Evolutionary conservation across 2,113 vertebrate genomes (phyloP), one percentile per base, ranked within the genome.

Genomic region (human): DNA sequence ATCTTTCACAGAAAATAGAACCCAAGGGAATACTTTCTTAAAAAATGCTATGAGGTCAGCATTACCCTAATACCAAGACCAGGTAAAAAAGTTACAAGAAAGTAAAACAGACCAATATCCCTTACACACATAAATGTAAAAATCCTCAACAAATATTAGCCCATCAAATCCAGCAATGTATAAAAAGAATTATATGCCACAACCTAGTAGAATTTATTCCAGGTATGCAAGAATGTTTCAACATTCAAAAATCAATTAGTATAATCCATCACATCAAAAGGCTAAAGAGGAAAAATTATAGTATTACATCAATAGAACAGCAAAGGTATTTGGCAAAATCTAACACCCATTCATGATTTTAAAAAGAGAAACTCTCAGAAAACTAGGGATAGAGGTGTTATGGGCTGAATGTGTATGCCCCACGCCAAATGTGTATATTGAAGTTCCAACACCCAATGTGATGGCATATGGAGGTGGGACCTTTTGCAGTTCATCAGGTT

Each of bases 241-340:
- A 68, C 32, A 48, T 78, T 90, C 52, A 75, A 68, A 70, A 79
- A 50, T 85, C 48, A 85, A 59, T 85, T 59, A 79, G 40, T 61
- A 8, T 91, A 80, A 95, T n/a, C 52, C 32, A 83, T 86, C 40
- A 86, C 13, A 91, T 72, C 73, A 80, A 95, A 86, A 80, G 18
- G n/a, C 4, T 78, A 85, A 85, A 85, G 59, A 57, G 59, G 40
- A 79, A 66, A 90, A 90, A 90, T 55, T 35, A 25, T 80, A 61
- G 22, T 3, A 22, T 87, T 66, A 57, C 68, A 82, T 83, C 66
- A 82, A 30, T 50, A 92, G 35, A 78, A 52, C 40, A 80, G 40
- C 76, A 87, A 92, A 86, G 50, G 6, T 80, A 72, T 79, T 72
- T 95, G 73, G 43, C 50, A 80, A 87, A 92, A 72, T 86, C 76